Conservation (phyloP, 2,797 vertebrate genomes). For the Bucorvus abyssinicus region DNA sequence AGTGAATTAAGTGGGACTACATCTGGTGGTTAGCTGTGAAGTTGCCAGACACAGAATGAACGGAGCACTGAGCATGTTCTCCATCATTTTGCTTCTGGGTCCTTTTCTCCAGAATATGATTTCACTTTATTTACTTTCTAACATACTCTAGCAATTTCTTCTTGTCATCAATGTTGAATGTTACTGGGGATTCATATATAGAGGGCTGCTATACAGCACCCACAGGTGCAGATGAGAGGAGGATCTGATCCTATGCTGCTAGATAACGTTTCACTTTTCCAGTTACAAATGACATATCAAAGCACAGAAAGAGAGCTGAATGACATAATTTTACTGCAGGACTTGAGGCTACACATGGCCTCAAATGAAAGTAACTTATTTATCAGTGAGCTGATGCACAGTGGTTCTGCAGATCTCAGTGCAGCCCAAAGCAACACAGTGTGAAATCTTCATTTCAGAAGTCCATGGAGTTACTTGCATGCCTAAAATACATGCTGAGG, state of each 20-base stretch:
- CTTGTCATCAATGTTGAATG: background rate
- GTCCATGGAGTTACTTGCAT: background rate
- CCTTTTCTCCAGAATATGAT: background rate
- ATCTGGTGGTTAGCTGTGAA: background rate
- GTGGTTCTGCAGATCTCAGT: background rate
- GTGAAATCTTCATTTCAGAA: background rate
- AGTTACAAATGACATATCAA: background rate
- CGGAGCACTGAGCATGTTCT: background rate
- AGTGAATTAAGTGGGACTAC: background rate
- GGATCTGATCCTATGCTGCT: fast-evolving
- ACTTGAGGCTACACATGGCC: background rate
- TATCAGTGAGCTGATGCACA: background rate
- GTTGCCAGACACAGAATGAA: background rate
- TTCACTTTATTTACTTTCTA: background rate
- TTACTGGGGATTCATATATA: background rate
- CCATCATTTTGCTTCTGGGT: background rate
- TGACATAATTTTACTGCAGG: background rate
- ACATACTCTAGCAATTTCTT: background rate
- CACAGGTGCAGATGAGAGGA: background rate
- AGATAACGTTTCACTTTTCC: background rate
- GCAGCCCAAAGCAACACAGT: background rate
- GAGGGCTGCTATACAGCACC: background rate
- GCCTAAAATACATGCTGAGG: background rate
- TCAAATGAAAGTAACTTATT: background rate
- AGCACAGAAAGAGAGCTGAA: background rate